Evolutionary conservation across 2,888 invertebrate genomes (phyloP), one percentile per base, ranked within the genome.

Genomic region (Pteria penguin): DNA sequence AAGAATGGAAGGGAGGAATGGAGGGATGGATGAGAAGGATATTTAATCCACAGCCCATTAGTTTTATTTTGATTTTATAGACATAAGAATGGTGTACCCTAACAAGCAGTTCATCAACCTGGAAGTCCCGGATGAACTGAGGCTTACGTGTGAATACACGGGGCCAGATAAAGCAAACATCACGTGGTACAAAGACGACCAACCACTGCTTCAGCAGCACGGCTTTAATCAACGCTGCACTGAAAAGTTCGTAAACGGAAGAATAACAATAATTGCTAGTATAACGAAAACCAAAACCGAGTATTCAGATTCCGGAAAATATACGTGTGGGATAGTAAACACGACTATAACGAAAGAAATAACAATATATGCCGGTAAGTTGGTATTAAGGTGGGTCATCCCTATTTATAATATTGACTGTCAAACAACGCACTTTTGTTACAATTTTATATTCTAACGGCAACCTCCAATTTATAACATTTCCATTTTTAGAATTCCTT

Each of bases 261-360:
- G 31, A 26, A 63, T 69, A n/a, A 55, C 27, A 18, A 36, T 68
- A 24, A 57, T 33, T 4, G 32, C 57, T 31, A 14, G 57, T 4
- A n/a, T 75, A 11, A 36, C 11, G 5, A 68, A 63, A 26, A n/a
- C 2, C 1, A 45, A 2, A 26, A 69, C 75, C 22, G 57, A 27
- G 29, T 75, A 54, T 36, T 24, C 33, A 22, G 75, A 69, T 54
- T 75, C 75, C 22, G 75, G 75, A 63, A 33, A 45, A 18, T 75
- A 75, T 33, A 62, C 55, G 4, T 75, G 75, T 63, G 29, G 33
- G 22, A 58, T 69, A 4, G 36, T 55, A 24, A 55, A 31, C 14
- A 75, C 33, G 2, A 55, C 55, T 24, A n/a, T 69, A 4, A 75
- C 60, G 27, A 62, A 45, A 29, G 26, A 62, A 26, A 27, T 75